Base-by-base conservation (phyloP, 2,797 vertebrate species). In the Pterois miles region DNA sequence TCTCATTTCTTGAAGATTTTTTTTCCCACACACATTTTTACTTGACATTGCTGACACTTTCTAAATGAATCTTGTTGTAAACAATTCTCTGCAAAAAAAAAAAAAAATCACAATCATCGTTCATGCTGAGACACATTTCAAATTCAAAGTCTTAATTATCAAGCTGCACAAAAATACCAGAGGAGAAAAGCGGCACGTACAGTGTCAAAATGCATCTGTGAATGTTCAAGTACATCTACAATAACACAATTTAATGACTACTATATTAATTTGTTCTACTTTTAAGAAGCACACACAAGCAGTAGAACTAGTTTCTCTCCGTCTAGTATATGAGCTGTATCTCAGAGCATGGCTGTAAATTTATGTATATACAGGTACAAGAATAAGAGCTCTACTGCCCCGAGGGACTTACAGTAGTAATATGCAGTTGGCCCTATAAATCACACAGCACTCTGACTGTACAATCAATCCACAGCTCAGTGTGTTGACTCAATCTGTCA, bases 401-500 rank as follows among this genome's bases (percentile, higher is more conserved):
- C 25, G 40, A 59, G 69, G 77, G 70, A 60, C 66, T 73, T 74
- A 71, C 52, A 71, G 54, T 76, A 53, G 71, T 86, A 81, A 90
- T 89, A 87, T 82, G 88, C 65, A 66, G 69, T 46, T 52, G 58
- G 67, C 23, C 23, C 74, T 57, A 73, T 88, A 88, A 88, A 90
- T 91, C 88, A 89, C 67, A 74, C 71, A 79, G 81, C 70, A 53
- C 43, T 63, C 62, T 84, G 78, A 81, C 63, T 69, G 53, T 72
- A 59, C 60, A 78, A 82, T 85, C 87, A 88, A 82, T 84, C 81
- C 75, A 33, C 65, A 54, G 81, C 74, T 82, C 53, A 48, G 57
- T 79, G 57, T 79, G 88, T 92, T 90, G 85, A 83, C 81, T 79
- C 67, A 60, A 65, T 78, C 73, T 81, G 62, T 82, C 74, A 62